Percentiles rank a stretch among this genome's conserved stretches.
phyloP scores from a whole-genome alignment of 2,797 vertebrate genomes.

The Liasis olivaceus region DNA sequence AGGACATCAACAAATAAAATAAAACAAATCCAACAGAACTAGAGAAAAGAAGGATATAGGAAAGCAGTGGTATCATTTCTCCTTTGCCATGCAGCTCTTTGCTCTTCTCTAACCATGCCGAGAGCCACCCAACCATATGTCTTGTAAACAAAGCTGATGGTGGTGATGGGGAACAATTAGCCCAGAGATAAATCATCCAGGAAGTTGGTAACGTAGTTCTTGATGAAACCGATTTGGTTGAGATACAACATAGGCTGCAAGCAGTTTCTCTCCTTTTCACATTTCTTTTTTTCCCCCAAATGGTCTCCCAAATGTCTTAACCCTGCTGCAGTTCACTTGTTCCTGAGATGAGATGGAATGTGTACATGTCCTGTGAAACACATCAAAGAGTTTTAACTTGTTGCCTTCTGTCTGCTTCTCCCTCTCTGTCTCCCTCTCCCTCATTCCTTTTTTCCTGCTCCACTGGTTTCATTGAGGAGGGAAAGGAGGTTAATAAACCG shows the following conservation, averaged over 20 bases:
- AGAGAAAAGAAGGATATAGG: neutral
- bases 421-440: neutral
- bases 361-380: conserved; percentile 27
- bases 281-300: neutral
- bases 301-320: neutral
- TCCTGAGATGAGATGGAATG: conserved; percentile 61
- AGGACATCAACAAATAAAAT: neutral
- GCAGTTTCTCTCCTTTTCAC: neutral
- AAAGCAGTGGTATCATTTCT: neutral
- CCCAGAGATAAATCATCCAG: neutral
- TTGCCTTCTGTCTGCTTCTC: conserved; percentile 21
- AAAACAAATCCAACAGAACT: neutral
- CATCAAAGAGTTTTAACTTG: conserved; percentile 31
- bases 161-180: neutral
- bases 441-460: neutral
- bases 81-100: neutral
- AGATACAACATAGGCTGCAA: neutral
- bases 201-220: neutral
- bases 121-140: neutral
- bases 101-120: neutral
- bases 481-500: conserved; percentile 84
- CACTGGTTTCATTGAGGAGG: conserved; percentile 24
- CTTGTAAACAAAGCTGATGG: neutral
- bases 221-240: neutral
- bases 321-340: conserved; percentile 45